Percentiles rank a stretch among this genome's conserved stretches.
Evolutionary conservation across 2,113 vertebrate species (phyloP).

Genomic region (Chamaea fasciata): DNA sequence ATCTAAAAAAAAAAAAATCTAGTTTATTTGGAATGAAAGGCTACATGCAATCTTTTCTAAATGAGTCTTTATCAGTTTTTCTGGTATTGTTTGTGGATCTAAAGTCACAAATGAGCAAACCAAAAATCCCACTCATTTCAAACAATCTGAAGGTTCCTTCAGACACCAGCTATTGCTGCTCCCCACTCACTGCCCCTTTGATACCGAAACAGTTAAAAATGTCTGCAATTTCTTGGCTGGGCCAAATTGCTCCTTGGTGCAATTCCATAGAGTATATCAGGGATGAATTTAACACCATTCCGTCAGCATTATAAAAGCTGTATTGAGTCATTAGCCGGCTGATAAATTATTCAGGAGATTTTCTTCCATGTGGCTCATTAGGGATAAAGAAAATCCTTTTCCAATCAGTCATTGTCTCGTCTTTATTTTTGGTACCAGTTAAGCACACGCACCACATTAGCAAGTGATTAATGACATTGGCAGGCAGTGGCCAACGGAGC

Average conservation of each 20-base stretch:
- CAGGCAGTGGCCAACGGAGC: background rate
- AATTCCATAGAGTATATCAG: background rate
- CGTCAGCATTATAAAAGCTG: constrained; percentile 19
- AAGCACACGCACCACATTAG: background rate
- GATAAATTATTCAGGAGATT: constrained; percentile 50
- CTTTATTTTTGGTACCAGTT: constrained; percentile 6
- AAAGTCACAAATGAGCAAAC: background rate
- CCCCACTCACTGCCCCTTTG: background rate
- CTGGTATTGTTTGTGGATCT: background rate
- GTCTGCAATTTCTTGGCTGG: background rate
- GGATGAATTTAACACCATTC: constrained; percentile 30
- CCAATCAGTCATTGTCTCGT: background rate
- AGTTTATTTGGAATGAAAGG: background rate
- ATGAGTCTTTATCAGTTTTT: background rate
- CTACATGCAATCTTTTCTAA: background rate
- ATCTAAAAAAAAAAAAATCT: no score
- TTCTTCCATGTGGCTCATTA: background rate
- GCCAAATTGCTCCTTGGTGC: background rate
- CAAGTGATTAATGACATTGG: background rate
- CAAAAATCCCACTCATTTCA: background rate
- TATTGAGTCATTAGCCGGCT: background rate
- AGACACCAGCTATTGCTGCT: background rate
- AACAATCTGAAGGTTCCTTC: background rate
- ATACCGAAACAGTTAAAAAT: constrained; percentile 12
- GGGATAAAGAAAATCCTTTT: constrained; percentile 20